These are phyloP conservation scores for Diaphora mendica DNA, from an alignment of 2,888 invertebrate genomes.

Conservation along the genomic window DNA sequence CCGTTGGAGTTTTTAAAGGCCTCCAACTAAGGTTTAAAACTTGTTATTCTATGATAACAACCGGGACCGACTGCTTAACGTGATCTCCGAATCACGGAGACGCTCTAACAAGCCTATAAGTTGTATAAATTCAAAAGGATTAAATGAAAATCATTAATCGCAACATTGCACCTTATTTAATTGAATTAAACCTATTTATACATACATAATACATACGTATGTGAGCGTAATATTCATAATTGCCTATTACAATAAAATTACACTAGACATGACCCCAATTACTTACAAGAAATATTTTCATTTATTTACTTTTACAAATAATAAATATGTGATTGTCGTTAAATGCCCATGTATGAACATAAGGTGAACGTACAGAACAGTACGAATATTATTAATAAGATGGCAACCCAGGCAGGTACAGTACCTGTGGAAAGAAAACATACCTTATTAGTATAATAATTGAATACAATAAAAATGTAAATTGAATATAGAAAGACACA, in stretches of 20 bases:
- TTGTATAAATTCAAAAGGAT: neutral
- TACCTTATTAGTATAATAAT: conserved; percentile 2
- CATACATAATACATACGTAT: conserved; percentile 66
- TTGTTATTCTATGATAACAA: too few relatives aligned
- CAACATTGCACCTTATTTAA: conserved; percentile 77
- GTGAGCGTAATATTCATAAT: conserved; percentile 70
- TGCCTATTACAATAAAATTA: conserved; percentile 62
- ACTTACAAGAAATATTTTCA: conserved; percentile 57
- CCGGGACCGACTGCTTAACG: too few relatives aligned
- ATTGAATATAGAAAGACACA: neutral
- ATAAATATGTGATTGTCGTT: conserved; percentile 53
- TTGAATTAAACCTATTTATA: conserved; percentile 78
- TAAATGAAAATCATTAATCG: conserved; percentile 30
- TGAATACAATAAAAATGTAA: neutral
- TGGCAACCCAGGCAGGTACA: conserved; percentile 93
- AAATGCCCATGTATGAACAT: conserved; percentile 94
- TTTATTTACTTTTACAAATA: conserved; percentile 55
- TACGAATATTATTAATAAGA: conserved; percentile 90
- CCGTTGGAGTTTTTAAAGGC: too few relatives aligned
- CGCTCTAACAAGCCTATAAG: neutral
- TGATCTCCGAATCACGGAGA: too few relatives aligned
- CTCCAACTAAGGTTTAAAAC: too few relatives aligned
- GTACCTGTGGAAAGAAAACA: conserved; percentile 85
- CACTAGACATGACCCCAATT: conserved; percentile 64
- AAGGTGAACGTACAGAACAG: conserved; percentile 92